Conservation (phyloP, 2,113 vertebrate species). For the Amphiprion percula region DNA sequence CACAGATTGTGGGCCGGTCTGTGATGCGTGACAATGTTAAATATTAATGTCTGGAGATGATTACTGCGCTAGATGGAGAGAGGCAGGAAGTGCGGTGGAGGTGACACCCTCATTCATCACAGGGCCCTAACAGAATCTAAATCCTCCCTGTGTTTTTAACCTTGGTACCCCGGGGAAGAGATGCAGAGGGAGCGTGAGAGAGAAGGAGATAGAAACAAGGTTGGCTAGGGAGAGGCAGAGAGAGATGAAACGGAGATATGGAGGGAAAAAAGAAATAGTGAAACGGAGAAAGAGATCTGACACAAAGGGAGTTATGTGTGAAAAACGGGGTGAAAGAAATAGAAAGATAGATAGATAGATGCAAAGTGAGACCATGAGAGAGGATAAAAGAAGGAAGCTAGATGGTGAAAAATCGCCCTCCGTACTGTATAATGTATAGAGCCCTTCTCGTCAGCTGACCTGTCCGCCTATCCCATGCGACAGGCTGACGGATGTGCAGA, state of each 20-base stretch:
- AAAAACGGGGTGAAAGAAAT: constrained; percentile 18
- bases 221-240: constrained; percentile 19
- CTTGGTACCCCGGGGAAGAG: constrained; percentile 68
- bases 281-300: constrained; percentile 31
- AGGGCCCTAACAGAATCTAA: constrained; percentile 77
- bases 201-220: constrained; percentile 5
- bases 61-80: constrained; percentile 72
- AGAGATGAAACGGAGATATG: constrained; percentile 35
- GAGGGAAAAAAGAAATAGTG: constrained; percentile 12
- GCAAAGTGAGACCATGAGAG: constrained; percentile 37
- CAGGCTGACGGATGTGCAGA: constrained; percentile 83
- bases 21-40: constrained; percentile 75
- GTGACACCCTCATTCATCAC: constrained; percentile 80
- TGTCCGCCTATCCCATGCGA: constrained; percentile 72
- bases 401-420: constrained; percentile 54
- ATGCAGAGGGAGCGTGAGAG: background rate
- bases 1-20: constrained; percentile 43
- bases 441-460: constrained; percentile 63
- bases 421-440: constrained; percentile 62
- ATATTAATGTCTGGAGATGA: constrained; percentile 81
- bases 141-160: constrained; percentile 83
- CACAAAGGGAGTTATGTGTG: constrained; percentile 38
- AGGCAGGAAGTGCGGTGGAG: constrained; percentile 69
- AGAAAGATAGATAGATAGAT: constrained; percentile 57
- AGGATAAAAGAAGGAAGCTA: constrained; percentile 20